Conservation (phyloP, 2,797 vertebrate species). For the Lophius americanus region DNA sequence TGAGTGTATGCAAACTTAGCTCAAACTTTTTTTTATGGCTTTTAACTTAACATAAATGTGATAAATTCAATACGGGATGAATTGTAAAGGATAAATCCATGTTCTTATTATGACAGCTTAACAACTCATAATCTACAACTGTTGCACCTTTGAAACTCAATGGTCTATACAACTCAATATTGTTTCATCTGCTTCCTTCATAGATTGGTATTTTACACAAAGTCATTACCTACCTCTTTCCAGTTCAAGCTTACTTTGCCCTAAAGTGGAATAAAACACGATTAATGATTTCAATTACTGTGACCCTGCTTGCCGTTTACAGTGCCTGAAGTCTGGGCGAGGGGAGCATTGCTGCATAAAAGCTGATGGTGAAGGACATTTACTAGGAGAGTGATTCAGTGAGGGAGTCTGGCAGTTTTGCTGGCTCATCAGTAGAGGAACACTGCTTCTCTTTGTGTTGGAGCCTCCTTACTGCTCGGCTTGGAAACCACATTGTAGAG, state of each 20-base stretch:
- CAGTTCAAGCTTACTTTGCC: conserved; percentile 76
- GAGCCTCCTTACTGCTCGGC: conserved; percentile 50
- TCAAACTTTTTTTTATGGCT: conserved; percentile 2
- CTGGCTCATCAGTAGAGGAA: conserved; percentile 71
- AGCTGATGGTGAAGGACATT: conserved; percentile 76
- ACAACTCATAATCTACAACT: conserved; percentile 46
- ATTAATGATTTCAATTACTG: conserved; percentile 84
- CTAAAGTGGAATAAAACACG: conserved; percentile 80
- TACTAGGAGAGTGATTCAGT: conserved; percentile 78
- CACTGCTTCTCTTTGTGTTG: conserved; percentile 65
- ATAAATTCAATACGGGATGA: conserved; percentile 41
- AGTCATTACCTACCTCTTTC: conserved; percentile 69
- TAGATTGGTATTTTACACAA: conserved; percentile 66
- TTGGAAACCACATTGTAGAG: conserved; percentile 61
- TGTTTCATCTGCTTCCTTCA: conserved; percentile 61
- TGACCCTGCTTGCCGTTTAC: conserved; percentile 74
- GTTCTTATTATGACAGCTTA: too few relatives aligned
- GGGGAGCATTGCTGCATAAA: conserved; percentile 70
- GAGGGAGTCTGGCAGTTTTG: conserved; percentile 66
- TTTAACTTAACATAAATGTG: conserved; percentile 17
- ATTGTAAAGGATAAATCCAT: conserved; percentile 48
- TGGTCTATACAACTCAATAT: conserved; percentile 64
- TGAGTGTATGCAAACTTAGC: background rate
- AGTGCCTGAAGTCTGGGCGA: conserved; percentile 71
- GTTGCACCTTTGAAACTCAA: conserved; percentile 54